Conservation (phyloP, 2,888 invertebrate genomes). For the Bruchidius siliquastri region DNA sequence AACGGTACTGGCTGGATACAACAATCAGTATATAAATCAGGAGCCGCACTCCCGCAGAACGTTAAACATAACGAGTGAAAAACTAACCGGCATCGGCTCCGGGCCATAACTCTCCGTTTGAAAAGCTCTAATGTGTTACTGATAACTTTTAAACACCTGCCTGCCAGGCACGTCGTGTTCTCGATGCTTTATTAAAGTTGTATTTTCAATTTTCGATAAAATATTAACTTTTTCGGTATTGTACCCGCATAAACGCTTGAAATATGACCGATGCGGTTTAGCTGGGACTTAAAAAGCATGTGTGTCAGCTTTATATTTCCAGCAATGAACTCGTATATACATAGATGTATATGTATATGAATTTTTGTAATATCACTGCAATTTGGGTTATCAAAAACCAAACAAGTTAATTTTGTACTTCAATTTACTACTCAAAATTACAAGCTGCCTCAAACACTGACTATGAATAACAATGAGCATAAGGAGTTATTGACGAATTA, state of each 20-base stretch:
- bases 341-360: no score
- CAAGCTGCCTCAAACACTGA: no score
- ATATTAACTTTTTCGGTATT: background rate
- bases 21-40: constrained; percentile 35
- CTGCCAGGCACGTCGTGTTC: constrained; percentile 12
- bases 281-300: background rate
- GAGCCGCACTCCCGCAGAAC: constrained; percentile 16
- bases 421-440: no score
- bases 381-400: no score
- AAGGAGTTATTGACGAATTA: no score
- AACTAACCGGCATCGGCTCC: constrained; percentile 26
- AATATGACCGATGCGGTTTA: background rate
- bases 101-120: constrained; percentile 19
- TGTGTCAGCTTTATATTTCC: background rate
- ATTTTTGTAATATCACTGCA: no score
- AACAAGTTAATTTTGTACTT: no score
- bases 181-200: background rate
- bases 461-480: no score
- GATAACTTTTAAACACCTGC: constrained; percentile 18
- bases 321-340: background rate
- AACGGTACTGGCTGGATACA: constrained; percentile 27
- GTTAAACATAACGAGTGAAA: constrained; percentile 40
- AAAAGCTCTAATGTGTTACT: constrained; percentile 20
- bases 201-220: background rate
- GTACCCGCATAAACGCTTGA: background rate